phyloP scores from a whole-genome alignment of 2,797 vertebrate genomes.

The Alectoris magna region DNA sequence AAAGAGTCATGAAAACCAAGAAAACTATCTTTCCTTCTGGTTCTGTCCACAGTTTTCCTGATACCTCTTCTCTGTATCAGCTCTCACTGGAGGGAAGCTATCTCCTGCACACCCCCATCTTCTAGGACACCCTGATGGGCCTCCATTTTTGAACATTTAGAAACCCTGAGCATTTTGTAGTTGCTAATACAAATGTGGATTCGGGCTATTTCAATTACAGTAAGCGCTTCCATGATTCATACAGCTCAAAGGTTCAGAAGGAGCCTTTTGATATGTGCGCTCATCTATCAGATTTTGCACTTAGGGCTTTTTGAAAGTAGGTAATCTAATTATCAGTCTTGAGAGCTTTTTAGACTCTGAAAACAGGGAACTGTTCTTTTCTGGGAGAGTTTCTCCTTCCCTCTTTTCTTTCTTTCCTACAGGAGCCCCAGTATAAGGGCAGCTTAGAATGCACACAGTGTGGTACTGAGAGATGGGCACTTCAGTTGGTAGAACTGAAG shows the following conservation, averaged over 20 bases:
- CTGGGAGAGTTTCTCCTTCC: not conserved
- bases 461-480: not conserved
- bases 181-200: not conserved
- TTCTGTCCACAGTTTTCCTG: not conserved
- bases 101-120: not conserved
- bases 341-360: conserved; percentile 12
- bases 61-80: not conserved
- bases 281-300: not conserved
- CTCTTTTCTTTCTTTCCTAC: not conserved
- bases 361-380: not conserved
- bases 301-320: not conserved
- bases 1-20: conserved; percentile 25
- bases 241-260: not conserved
- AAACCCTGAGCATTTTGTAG: not conserved
- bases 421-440: not conserved
- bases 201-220: not conserved
- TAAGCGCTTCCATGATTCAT: not conserved
- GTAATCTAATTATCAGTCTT: not conserved
- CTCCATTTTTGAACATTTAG: not conserved
- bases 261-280: not conserved
- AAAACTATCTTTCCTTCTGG: not conserved
- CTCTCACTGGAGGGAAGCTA: not conserved
- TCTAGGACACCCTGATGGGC: not conserved
- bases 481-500: not conserved
- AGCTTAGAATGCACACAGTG: not conserved